Evolutionary conservation across 1,140 invertebrate genomes (phyloP), one percentile per base, ranked within the genome.

Genomic region (Phymastichus coffea): DNA sequence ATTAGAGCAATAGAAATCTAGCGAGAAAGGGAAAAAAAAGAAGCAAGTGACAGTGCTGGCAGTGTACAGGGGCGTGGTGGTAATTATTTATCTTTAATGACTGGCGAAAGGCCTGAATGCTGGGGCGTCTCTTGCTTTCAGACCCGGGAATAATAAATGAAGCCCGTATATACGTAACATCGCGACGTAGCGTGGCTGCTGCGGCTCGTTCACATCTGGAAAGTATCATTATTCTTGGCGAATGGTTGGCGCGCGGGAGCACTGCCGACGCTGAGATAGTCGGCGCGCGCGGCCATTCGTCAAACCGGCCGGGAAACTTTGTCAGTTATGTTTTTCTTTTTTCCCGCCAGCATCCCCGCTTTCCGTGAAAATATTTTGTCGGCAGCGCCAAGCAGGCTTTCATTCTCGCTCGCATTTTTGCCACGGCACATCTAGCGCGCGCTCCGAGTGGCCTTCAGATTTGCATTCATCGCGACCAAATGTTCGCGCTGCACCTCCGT

Each of bases 91-190:
- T 65, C 64, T 64, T 65, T 69, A 71, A 74, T 67, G 69, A 71
- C 67, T 68, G 65, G 68, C 61, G 66, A 69, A 69, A n/a, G 66
- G 68, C 66, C 62, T 65, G 63, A 66, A 70, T 63, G n/a, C n/a
- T n/a, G 43, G 20, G 22, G 63, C 59, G 48, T 40, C 55, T 57
- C 23, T 61, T 58, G 44, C 44, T 14, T 37, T 66, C 65, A n/a
- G n/a, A n/a, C 56, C 62, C 41, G 41, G 44, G 63, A 70, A 72
- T 74, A 73, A 74, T 66, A 75, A 74, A 72, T 71, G 70, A 62
- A 63, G 66, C 53, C n/a, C 41, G 62, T 54, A 38, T 41, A 26
- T 61, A 33, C 51, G 35, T 9, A 22, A 19, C 25, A 17, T 35
- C 10, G 44, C 48, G 35, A 17, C 57, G 51, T 38, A 35, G 47